Conservation (phyloP, 2,113 vertebrate species). For the Romanogobio albipinnatus region DNA sequence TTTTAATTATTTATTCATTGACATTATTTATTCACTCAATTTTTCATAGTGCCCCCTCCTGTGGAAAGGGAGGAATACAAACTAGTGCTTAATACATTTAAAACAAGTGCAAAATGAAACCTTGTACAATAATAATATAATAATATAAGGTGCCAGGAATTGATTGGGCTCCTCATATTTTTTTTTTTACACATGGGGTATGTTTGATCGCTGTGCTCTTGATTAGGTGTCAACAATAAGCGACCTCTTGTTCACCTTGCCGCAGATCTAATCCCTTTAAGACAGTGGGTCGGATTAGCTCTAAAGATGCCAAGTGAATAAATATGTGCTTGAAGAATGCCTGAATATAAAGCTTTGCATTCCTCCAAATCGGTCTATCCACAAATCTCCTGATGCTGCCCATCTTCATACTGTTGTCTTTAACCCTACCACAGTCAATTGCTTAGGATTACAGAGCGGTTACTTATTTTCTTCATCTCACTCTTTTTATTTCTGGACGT, state of each 20-base stretch:
- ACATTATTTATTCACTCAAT: too few species aligned
- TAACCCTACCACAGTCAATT: conserved; percentile 7
- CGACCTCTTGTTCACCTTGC: conserved; percentile 47
- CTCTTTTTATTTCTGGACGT: conserved; percentile 31
- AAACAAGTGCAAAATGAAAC: not conserved
- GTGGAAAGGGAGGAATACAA: not conserved
- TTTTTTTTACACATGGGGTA: conserved; percentile 9
- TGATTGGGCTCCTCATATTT: conserved; percentile 16
- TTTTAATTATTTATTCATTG: not conserved
- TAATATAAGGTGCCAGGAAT: not conserved
- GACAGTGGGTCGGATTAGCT: not conserved
- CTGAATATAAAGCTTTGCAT: conserved; percentile 30
- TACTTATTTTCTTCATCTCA: conserved; percentile 42
- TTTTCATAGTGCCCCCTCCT: not conserved
- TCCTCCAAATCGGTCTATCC: conserved; percentile 32
- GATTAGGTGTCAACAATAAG: conserved; percentile 29
- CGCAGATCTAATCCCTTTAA: conserved; percentile 34
- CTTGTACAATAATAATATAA: not conserved
- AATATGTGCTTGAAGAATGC: conserved; percentile 46
- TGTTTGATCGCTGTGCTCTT: conserved; percentile 22
- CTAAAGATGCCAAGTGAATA: conserved; percentile 42
- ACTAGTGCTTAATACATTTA: not conserved
- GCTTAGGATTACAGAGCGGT: conserved; percentile 48
- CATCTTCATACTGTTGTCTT: not conserved
- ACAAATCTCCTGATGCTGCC: conserved; percentile 18